A percentile compares a stretch with the other conserved stretches of the same genome.
phyloP scores from a whole-genome alignment of 2,113 vertebrate species.

The Brienomyrus longianalis region DNA sequence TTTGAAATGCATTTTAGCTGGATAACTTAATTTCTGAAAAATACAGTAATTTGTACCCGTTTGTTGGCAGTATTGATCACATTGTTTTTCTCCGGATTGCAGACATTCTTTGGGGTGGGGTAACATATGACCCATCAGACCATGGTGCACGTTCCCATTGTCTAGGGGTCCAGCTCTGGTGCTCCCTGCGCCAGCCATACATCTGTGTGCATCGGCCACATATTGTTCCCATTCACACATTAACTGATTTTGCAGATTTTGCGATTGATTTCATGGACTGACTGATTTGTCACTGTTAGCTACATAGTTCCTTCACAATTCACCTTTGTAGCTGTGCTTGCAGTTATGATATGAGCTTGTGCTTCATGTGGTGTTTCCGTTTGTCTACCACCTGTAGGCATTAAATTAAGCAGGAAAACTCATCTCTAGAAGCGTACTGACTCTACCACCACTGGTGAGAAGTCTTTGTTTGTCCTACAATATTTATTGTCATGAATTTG shows the following conservation, averaged over 20 bases:
- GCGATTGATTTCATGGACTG: not conserved
- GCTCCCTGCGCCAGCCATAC: not conserved
- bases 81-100: not conserved
- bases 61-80: not conserved
- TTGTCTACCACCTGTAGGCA: no score
- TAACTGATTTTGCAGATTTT: not conserved
- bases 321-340: no score
- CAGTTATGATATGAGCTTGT: no score
- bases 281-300: no score
- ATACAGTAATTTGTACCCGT: not conserved
- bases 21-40: not conserved
- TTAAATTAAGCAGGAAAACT: no score
- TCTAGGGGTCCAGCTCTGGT: not conserved
- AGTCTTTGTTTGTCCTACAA: not conserved
- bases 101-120: not conserved
- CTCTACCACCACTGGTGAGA: no score
- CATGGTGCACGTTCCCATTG: not conserved
- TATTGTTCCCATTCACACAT: not conserved
- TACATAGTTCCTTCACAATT: no score
- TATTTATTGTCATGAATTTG: not conserved
- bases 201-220: not conserved
- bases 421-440: no score
- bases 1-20: not conserved
- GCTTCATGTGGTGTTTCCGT: no score
- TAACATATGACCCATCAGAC: not conserved